These are phyloP conservation scores for Heliothis peltigera DNA, from an alignment of 2,888 invertebrate species.

Conservation along the genomic window DNA sequence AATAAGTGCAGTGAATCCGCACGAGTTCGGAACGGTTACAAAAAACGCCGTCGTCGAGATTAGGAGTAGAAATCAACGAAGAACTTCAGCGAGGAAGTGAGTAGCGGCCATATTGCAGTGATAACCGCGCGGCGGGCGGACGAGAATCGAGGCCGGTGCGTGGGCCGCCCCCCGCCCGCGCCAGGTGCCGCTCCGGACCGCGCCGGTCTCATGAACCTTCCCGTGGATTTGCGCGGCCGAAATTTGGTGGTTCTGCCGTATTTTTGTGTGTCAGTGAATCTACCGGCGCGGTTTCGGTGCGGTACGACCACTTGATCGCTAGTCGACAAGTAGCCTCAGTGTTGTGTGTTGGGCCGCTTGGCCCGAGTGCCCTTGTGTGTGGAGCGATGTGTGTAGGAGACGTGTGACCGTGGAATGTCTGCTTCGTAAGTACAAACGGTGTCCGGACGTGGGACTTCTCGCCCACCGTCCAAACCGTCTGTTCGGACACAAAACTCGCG, in stretches of 20 bases:
- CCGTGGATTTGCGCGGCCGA: constrained; percentile 90
- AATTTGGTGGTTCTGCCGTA: constrained; percentile 86
- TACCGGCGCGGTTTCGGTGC: constrained; percentile 84
- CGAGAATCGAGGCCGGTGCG: constrained; percentile 90
- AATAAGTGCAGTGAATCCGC: constrained; percentile 90
- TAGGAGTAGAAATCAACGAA: constrained; percentile 90
- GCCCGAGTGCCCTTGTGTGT: constrained; percentile 87
- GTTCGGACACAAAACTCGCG: constrained; percentile 51
- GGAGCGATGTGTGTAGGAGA: constrained; percentile 84
- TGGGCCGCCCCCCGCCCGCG: constrained; percentile 90
- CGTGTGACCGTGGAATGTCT: constrained; percentile 86
- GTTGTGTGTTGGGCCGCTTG: constrained; percentile 85
- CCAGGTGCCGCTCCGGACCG: constrained; percentile 91
- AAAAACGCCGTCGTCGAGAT: constrained; percentile 89
- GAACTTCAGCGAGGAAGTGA: constrained; percentile 90
- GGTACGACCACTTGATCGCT: constrained; percentile 75
- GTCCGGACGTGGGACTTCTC: constrained; percentile 73
- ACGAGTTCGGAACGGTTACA: constrained; percentile 89
- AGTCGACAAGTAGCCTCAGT: constrained; percentile 74
- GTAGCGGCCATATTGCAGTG: constrained; percentile 90
- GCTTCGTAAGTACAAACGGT: constrained; percentile 85
- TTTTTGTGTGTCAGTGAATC: constrained; percentile 86
- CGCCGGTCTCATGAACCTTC: constrained; percentile 90
- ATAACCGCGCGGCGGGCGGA: constrained; percentile 90
- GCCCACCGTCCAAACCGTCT: constrained; percentile 66